phyloP scores from a whole-genome alignment of 1,140 invertebrate genomes.

The Zaprionus gabonicus region DNA sequence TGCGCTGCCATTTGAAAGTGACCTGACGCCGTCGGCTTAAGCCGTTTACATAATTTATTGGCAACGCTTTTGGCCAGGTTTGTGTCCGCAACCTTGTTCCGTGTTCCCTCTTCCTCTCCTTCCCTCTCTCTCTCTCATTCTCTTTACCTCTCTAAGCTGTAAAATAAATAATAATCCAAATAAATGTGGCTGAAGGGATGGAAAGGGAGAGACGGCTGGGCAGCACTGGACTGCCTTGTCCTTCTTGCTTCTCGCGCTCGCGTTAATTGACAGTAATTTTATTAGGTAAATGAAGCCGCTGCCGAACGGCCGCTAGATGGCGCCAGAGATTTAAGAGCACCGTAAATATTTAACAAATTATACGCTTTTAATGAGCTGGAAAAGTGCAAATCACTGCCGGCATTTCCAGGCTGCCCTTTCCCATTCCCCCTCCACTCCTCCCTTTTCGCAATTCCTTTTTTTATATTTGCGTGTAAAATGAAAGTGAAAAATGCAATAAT shows the following conservation, averaged over 20 bases:
- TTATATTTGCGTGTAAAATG: neutral
- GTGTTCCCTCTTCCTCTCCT: neutral
- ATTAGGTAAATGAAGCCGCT: conserved; percentile 74
- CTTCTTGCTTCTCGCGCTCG: conserved; percentile 20
- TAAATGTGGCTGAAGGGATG: conserved; percentile 43
- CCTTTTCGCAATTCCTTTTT: conserved; percentile 12
- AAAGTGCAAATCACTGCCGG: conserved; percentile 79
- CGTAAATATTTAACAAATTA: conserved; percentile 82
- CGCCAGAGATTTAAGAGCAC: conserved; percentile 57
- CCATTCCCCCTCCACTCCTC: neutral
- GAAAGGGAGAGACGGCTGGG: neutral
- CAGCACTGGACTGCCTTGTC: neutral
- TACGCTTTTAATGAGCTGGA: conserved; percentile 80
- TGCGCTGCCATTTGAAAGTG: conserved; percentile 54
- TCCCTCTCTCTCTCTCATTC: neutral
- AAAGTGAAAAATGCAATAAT: conserved; percentile 51
- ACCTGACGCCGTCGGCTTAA: conserved; percentile 50
- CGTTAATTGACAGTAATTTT: conserved; percentile 82
- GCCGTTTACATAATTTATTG: conserved; percentile 79
- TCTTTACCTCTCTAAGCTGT: conserved; percentile 21
- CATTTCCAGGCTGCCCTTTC: conserved; percentile 38
- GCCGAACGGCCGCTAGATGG: conserved; percentile 44
- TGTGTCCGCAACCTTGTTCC: neutral
- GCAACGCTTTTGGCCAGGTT: conserved; percentile 34
- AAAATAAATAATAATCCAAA: conserved; percentile 79